phyloP scores from a whole-genome alignment of 2,113 vertebrate genomes.

The Tenebrosternarchus preto region DNA sequence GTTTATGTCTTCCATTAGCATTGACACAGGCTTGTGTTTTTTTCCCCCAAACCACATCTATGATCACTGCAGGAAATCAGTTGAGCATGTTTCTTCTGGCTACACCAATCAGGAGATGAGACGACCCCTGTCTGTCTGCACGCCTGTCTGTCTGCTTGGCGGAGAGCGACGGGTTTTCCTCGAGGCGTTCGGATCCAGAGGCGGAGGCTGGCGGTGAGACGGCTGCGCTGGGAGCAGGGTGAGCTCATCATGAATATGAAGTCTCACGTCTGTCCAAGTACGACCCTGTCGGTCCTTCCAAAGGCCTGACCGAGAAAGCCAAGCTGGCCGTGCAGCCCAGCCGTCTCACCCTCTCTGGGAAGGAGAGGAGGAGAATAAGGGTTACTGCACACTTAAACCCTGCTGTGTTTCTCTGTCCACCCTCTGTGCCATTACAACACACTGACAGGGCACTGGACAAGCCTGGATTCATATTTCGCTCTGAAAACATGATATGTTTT shows the following conservation, averaged over 20 bases:
- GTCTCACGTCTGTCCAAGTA: not conserved
- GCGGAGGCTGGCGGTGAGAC: not conserved
- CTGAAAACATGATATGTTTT: not conserved
- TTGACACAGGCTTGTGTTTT: conserved; percentile 24
- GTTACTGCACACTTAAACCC: conserved; percentile 10
- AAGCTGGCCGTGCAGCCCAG: too few species aligned
- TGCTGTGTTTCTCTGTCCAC: not conserved
- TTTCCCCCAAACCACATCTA: conserved; percentile 2
- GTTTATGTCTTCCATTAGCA: conserved; percentile 28
- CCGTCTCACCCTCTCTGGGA: too few species aligned
- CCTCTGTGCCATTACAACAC: not conserved
- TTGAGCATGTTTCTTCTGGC: conserved; percentile 28
- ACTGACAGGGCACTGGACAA: not conserved
- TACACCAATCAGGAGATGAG: not conserved
- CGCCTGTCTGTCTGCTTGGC: conserved; percentile 31
- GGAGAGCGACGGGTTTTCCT: conserved; percentile 34
- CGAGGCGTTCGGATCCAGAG: conserved; percentile 25
- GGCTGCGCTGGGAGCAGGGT: not conserved
- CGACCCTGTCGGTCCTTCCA: not conserved
- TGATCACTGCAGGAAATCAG: conserved; percentile 29
- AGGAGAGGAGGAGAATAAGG: not conserved
- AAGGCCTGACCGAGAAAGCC: not conserved
- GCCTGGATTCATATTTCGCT: too few species aligned
- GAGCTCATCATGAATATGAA: conserved; percentile 8
- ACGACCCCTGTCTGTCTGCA: conserved; percentile 31